phyloP scores from a whole-genome alignment of 2,888 invertebrate species.

The Harmothoe impar region DNA sequence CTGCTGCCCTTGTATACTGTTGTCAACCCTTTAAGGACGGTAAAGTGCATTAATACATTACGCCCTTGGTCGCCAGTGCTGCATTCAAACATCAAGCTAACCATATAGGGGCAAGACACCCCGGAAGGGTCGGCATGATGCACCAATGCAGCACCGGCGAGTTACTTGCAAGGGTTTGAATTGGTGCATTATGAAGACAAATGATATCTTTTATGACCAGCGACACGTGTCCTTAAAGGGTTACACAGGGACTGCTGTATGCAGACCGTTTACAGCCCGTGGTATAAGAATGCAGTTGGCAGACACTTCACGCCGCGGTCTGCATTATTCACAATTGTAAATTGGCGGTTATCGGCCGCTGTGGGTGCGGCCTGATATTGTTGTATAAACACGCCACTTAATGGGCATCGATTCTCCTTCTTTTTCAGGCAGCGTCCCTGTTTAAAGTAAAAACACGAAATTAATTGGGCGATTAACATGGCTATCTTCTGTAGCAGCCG shows the following conservation, averaged over 20 bases:
- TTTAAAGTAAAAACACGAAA: neutral
- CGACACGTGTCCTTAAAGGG: no score
- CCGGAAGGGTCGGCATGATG: no score
- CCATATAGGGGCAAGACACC: no score
- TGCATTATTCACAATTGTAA: neutral
- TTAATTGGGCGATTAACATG: conserved; percentile 39
- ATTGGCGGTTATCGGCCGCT: neutral
- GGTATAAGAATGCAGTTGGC: neutral
- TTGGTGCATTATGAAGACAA: no score
- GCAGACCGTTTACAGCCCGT: no score
- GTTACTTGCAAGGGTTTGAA: neutral
- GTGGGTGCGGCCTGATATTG: conserved; percentile 17
- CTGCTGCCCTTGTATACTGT: no score
- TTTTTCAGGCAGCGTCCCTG: neutral
- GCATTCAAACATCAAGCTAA: no score
- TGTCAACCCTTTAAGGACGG: no score
- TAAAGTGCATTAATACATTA: no score
- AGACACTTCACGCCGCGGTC: neutral
- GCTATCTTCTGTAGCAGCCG: neutral
- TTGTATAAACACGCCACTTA: neutral
- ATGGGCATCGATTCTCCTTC: neutral
- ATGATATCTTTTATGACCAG: no score
- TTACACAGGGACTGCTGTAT: no score
- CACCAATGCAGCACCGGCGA: neutral
- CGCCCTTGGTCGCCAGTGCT: no score